A percentile compares a stretch with the other conserved stretches of the same genome.
These are phyloP conservation scores for Octomys mimax DNA, from an alignment of 2,797 vertebrate genomes.

Conservation along the genomic window DNA sequence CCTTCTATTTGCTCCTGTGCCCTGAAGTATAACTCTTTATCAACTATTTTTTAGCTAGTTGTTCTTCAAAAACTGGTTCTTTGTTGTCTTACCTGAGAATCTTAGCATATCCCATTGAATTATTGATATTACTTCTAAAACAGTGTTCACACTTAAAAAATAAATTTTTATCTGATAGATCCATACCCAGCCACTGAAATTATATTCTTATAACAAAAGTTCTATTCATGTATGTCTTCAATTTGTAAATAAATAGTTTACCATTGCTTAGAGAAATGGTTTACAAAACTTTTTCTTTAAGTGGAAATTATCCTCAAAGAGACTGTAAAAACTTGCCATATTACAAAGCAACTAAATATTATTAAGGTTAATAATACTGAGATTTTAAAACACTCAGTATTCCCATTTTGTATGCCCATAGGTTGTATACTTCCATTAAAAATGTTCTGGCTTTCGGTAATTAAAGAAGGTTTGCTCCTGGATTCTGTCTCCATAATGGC, in stretches of 20 bases:
- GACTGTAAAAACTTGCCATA: background rate
- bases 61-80: background rate
- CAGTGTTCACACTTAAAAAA: background rate
- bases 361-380: background rate
- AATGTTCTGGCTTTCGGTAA: background rate
- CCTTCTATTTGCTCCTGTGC: background rate
- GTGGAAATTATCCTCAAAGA: background rate
- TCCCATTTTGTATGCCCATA: background rate
- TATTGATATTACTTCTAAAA: background rate
- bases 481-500: background rate
- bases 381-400: background rate
- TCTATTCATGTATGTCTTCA: background rate
- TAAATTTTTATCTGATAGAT: background rate
- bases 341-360: background rate
- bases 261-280: background rate
- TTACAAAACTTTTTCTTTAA: slow-evolving; percentile 1
- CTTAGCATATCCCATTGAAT: background rate
- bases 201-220: background rate
- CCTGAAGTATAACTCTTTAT: background rate
- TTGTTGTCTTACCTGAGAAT: background rate
- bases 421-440: background rate
- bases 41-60: background rate
- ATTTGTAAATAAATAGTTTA: background rate
- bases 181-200: background rate
- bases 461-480: background rate